Conservation (phyloP, 2,888 invertebrate species). For the Heliconius aoede region DNA sequence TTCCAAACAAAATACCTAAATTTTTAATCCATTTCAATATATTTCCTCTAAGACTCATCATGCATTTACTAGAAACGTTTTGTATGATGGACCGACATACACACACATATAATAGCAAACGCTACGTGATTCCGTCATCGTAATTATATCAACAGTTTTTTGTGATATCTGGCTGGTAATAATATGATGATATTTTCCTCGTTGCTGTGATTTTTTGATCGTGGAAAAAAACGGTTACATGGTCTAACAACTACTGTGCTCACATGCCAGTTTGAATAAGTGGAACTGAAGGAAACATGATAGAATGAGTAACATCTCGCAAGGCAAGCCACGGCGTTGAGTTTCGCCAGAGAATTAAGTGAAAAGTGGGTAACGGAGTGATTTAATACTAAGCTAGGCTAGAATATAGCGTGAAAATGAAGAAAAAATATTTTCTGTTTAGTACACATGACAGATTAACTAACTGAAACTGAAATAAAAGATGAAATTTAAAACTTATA, state of each 20-base stretch:
- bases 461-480: background rate
- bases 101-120: slow-evolving; percentile 9
- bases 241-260: background rate
- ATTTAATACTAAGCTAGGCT: no score
- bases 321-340: no score
- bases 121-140: slow-evolving; percentile 34
- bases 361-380: no score
- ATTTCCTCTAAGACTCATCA: background rate
- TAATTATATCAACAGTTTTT: slow-evolving; percentile 37
- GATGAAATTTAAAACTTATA: no score
- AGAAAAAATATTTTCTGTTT: background rate
- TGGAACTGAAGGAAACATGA: no score
- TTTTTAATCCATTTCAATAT: background rate
- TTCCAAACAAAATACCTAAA: background rate
- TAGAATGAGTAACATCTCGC: no score
- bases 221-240: slow-evolving; percentile 9
- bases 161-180: slow-evolving; percentile 32
- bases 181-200: slow-evolving; percentile 32
- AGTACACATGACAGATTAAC: background rate
- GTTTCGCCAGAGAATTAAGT: no score
- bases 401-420: no score
- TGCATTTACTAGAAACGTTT: slow-evolving; percentile 11
- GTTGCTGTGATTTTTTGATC: slow-evolving; percentile 14
- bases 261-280: no score
- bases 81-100: slow-evolving; percentile 9